Evolutionary conservation across 1,140 invertebrate genomes (phyloP), one percentile per base, ranked within the genome.

Genomic region (Drosophila pachea): DNA sequence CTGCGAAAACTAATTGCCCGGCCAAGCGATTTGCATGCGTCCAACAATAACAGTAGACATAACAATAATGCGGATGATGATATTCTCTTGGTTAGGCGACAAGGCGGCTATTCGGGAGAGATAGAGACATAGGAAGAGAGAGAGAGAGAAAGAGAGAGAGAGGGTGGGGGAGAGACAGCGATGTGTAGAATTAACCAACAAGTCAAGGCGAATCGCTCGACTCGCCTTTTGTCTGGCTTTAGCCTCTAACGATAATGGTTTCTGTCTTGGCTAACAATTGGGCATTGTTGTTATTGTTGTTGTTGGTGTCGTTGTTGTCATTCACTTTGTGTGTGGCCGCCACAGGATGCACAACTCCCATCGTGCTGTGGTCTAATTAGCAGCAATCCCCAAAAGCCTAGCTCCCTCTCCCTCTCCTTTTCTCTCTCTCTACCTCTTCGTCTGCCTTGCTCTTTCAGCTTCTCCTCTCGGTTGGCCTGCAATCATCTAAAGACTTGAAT

Each of bases 231-330:
- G 36, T 45, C 43, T 48, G 40, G 36, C 50, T 48, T 22, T 22
- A 22, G 14, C 43, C 9, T 22, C 32, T 73, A 76, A 83, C 54
- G 60, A 79, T 79, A 83, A 76, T 83, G 79, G 68, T 50, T 54
- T 61, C 64, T 77, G 73, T 75, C 79, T 76, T 78, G 75, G 71
- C 72, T 63, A 60, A 83, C 67, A 72, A 84, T 75, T 83, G 78
- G 78, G 59, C 68, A 42, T 61, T 65, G 77, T 64, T 75, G 56
- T 66, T 79, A 62, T 36, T 56, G 33, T 22, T 22, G 22, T 22
- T 22, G 22, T 22, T 22, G 22, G 1, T 3, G 3, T 22, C 3
- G 22, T 22, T 22, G 22, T 22, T 22, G 22, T 22, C 22, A 22
- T 22, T 22, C 22, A 22, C 22, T 22, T 22, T 22, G 22, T 22